Evolutionary conservation across 2,888 invertebrate genomes (phyloP), one percentile per base, ranked within the genome.

Genomic region (Polia nebulosa): DNA sequence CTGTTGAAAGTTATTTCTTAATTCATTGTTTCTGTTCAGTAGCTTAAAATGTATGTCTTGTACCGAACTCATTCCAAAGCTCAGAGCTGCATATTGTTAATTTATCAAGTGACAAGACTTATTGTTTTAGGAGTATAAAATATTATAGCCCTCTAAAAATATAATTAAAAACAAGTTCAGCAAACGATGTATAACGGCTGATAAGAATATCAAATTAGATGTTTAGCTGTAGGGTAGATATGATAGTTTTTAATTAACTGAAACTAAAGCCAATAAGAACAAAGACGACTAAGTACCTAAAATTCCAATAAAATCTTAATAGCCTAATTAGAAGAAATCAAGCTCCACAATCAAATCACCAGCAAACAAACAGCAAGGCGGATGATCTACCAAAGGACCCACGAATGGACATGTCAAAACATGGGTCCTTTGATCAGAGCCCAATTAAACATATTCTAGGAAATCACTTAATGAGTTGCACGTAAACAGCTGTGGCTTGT

Each of bases 381-480:
- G 56, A 70, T 68, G 72, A 68, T 83, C 52, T 52, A 59, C 39
- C 34, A 45, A 55, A 64, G 49, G 65, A 45, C 74, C 53, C 25
- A 84, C 86, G 86, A 85, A 87, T 85, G 79, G 76, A 78, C 82
- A 75, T 83, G 91, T 92, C 91, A 92, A 93, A 95, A 95, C 93
- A 95, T 81, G 80, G 77, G 61, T 82, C 89, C 94, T 95, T 95
- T 95, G 95, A 95, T 95, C 94, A 89, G 80, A 72, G 75, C 78
- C 82, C 89, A 90, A 94, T 94, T 90, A 89, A 90, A 86, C 83
- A 74, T 71, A 81, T 94, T 91, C 94, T 85, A 76, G 82, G 95
- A 94, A 94, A 90, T 89, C 86, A 93, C 91, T 90, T 93, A 93
- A 94, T 93, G 95, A 91, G 89, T 93, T 92, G 89, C 82, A 84